Conservation (phyloP, 2,797 vertebrate species). For the Apodemus agrarius region DNA sequence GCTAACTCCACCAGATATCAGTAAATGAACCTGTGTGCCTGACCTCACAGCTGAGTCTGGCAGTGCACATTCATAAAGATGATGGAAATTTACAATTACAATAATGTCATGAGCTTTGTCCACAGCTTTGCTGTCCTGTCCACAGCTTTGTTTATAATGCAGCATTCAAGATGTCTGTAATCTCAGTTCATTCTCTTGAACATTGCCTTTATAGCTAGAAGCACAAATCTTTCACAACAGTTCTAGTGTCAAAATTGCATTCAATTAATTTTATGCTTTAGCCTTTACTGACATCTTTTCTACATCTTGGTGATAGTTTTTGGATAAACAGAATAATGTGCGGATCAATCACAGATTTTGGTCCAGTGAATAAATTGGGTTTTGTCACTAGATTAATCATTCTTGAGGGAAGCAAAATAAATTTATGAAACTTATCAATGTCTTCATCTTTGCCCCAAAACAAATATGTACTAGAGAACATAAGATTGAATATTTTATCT, state of each 20-base stretch:
- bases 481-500: not conserved
- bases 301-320: not conserved
- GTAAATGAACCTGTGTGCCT: not conserved
- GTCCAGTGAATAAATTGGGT: not conserved
- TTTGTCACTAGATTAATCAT: not conserved
- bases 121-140: not conserved
- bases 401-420: not conserved
- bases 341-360: not conserved
- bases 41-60: not conserved
- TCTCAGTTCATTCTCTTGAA: not conserved
- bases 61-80: not conserved
- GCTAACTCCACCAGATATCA: not conserved
- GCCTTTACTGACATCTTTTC: not conserved
- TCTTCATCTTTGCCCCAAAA: not conserved
- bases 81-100: not conserved
- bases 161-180: not conserved
- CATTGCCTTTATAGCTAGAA: not conserved
- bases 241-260: not conserved
- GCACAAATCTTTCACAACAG: not conserved
- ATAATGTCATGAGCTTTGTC: not conserved
- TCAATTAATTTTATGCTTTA: not conserved
- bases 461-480: not conserved
- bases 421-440: not conserved
- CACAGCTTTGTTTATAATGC: not conserved
- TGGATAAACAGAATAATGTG: not conserved